Conservation (phyloP, 2,888 invertebrate species). For the Agrotis ipsilon region DNA sequence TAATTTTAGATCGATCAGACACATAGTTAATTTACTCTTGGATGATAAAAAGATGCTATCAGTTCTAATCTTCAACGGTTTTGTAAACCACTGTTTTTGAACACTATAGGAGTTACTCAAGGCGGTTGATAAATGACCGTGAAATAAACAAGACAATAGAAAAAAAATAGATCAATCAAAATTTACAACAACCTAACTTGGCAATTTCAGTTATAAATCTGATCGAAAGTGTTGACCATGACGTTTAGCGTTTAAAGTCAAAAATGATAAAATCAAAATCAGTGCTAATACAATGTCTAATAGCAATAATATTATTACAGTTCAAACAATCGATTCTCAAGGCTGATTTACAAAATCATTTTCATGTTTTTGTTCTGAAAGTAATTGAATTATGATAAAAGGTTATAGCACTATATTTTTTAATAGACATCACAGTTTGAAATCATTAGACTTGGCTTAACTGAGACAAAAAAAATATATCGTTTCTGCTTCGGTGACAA, state of each 20-base stretch:
- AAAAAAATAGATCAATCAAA: conserved; percentile 40
- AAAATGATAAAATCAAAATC: conserved; percentile 62
- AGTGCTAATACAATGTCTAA: conserved; percentile 34
- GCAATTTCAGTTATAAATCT: conserved; percentile 41
- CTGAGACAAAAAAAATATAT: not conserved
- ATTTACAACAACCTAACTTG: conserved; percentile 36
- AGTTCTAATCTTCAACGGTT: not conserved
- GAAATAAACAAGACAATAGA: conserved; percentile 37
- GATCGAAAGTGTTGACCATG: conserved; percentile 60
- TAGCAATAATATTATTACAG: conserved; percentile 49
- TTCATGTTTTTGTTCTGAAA: conserved; percentile 36
- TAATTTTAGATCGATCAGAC: not conserved
- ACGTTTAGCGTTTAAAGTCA: conserved; percentile 40
- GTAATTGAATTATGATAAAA: conserved; percentile 37
- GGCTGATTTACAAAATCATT: conserved; percentile 42
- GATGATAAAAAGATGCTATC: not conserved
- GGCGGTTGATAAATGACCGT: conserved; percentile 6
- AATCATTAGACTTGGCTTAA: not conserved
- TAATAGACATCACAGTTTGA: conserved; percentile 12
- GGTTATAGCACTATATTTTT: not conserved
- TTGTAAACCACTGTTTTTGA: not conserved
- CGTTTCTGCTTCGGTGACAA: not conserved
- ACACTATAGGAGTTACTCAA: not conserved
- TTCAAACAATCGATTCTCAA: conserved; percentile 45
- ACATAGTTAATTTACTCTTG: not conserved